A percentile compares a stretch with the other conserved stretches of the same genome.
Evolutionary conservation across 2,797 vertebrate genomes (phyloP).

Genomic region (Pseudochaenichthys georgianus): DNA sequence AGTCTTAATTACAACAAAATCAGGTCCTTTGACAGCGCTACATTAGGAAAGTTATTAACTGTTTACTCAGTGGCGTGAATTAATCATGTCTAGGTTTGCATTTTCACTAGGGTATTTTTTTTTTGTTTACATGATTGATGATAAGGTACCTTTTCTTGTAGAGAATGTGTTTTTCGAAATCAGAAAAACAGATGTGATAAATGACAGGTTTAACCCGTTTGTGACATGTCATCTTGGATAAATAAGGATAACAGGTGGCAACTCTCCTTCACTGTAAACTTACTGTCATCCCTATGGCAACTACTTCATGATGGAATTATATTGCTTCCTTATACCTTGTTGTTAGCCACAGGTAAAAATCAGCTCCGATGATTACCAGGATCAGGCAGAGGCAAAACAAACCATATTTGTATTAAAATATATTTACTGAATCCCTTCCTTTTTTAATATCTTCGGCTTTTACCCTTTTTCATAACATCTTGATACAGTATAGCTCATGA

Average conservation of each 20-base stretch:
- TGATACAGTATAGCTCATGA: not conserved
- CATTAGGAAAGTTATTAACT: slow-evolving; percentile 60
- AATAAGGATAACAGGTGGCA: slow-evolving; percentile 74
- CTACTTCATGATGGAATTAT: slow-evolving; percentile 69
- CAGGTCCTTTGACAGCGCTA: slow-evolving; percentile 49
- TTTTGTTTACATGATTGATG: slow-evolving; percentile 37
- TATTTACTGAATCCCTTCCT: not conserved
- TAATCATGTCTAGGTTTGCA: slow-evolving; percentile 48
- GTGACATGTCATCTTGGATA: slow-evolving; percentile 17
- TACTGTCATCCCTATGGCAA: slow-evolving; percentile 80
- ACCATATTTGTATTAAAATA: not conserved
- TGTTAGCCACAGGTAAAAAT: not conserved
- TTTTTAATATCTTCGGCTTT: not conserved
- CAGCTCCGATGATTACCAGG: not conserved
- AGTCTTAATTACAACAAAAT: slow-evolving; percentile 60
- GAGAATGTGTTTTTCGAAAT: not conserved
- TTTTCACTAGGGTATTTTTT: slow-evolving; percentile 28
- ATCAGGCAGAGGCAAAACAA: not conserved
- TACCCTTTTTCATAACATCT: not conserved
- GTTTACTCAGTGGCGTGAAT: slow-evolving; percentile 57
- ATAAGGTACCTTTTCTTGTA: slow-evolving; percentile 9
- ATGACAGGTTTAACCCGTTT: slow-evolving; percentile 20
- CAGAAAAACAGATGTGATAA: slow-evolving; percentile 32
- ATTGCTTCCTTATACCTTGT: not conserved
- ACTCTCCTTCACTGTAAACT: slow-evolving; percentile 74